Evolutionary conservation across 1,140 invertebrate species (phyloP).

Genomic region (Papilio xuthus): DNA sequence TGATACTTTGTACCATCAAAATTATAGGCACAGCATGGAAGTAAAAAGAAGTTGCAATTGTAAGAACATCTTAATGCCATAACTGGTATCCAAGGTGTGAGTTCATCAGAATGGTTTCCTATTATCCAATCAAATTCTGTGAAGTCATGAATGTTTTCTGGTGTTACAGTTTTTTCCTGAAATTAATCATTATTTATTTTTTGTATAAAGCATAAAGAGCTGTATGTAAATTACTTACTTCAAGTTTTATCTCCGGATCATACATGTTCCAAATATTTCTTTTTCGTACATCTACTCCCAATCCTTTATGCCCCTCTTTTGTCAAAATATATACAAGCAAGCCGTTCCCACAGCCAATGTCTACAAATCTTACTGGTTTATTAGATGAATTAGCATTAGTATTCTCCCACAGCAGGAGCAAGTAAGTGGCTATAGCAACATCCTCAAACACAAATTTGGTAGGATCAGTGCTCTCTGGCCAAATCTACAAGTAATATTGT

Average conservation of each 20-base stretch:
- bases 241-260: conserved; percentile 77
- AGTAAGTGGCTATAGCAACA: conserved; percentile 95
- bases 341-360: conserved; percentile 98
- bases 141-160: conserved; percentile 87
- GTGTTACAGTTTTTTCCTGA: conserved; percentile 85
- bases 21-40: conserved; percentile 97
- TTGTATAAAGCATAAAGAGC: neutral
- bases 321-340: conserved; percentile 94
- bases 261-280: conserved; percentile 96
- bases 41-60: conserved; percentile 90
- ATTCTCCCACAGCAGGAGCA: conserved; percentile 90
- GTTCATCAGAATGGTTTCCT: conserved; percentile 99
- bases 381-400: conserved; percentile 68
- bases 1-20: conserved; percentile 94
- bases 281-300: conserved; percentile 94
- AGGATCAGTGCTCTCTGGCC: conserved; percentile 96
- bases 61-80: conserved; percentile 89
- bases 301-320: conserved; percentile 91
- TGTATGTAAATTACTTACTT: conserved; percentile 52
- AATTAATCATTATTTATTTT: conserved; percentile 50
- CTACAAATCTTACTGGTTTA: conserved; percentile 89
- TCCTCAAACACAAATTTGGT: conserved; percentile 98
- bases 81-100: conserved; percentile 98
- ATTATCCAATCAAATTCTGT: conserved; percentile 96
- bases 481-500: conserved; percentile 81